These are phyloP conservation scores for Scaptomyza montana DNA, from an alignment of 1,140 invertebrate genomes.

Conservation along the genomic window DNA sequence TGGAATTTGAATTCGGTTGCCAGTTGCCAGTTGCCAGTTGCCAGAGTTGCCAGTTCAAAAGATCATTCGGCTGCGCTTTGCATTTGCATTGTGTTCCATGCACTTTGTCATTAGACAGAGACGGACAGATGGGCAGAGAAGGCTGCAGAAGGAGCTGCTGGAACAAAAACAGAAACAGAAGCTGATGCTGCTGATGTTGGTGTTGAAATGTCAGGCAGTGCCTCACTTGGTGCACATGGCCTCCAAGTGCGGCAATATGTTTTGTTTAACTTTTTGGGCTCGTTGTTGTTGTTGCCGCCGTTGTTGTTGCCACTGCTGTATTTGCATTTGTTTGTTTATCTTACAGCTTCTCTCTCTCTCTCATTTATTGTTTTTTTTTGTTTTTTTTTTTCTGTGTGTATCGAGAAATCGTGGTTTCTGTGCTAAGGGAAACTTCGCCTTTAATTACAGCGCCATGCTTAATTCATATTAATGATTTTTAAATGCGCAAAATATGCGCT, in stretches of 20 bases:
- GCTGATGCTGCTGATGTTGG: conserved; percentile 24
- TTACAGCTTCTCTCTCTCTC: conserved; percentile 25
- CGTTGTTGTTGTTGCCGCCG: conserved; percentile 12
- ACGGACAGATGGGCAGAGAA: neutral
- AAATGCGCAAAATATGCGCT: conserved; percentile 71
- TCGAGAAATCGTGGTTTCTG: conserved; percentile 47
- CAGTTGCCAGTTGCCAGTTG: conserved; percentile 25
- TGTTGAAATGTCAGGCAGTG: conserved; percentile 71
- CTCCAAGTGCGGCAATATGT: conserved; percentile 74
- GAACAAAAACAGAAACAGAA: neutral
- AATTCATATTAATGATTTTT: conserved; percentile 78
- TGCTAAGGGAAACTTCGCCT: conserved; percentile 37
- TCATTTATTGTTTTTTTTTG: neutral
- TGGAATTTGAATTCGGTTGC: conserved; percentile 13
- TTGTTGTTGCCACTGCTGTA: neutral
- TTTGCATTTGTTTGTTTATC: conserved; percentile 71
- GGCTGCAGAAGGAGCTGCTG: neutral
- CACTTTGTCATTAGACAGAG: conserved; percentile 49
- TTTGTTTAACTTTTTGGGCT: conserved; percentile 68
- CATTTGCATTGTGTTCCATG: conserved; percentile 47
- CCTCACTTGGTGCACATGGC: conserved; percentile 63
- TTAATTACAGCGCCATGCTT: conserved; percentile 54
- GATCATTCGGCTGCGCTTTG: conserved; percentile 46
- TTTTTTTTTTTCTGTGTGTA: conserved; percentile 18
- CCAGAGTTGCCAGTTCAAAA: conserved; percentile 48